A percentile compares a stretch with the other conserved stretches of the same genome.
Conservation (phyloP, 2,113 vertebrate genomes). For the Dascyllus trimaculatus region DNA sequence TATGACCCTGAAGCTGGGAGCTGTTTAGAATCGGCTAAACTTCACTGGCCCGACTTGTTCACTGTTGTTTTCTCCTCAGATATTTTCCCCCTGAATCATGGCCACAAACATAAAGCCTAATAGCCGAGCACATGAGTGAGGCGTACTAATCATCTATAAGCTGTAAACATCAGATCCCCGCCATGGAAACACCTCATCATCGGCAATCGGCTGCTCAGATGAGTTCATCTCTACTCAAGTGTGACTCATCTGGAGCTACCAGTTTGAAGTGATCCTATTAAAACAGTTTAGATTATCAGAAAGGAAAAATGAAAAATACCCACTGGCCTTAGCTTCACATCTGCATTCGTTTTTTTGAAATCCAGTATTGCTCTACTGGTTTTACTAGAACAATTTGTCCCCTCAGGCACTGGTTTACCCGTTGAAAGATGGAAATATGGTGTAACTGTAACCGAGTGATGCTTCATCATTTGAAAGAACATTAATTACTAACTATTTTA, state of each 20-base stretch:
- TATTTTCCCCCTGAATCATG: conserved; percentile 65
- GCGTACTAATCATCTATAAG: conserved; percentile 40
- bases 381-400: not conserved
- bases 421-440: no score
- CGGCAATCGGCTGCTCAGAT: no score
- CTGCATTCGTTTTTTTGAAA: not conserved
- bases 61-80: conserved; percentile 35
- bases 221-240: conserved; percentile 39
- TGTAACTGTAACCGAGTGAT: no score
- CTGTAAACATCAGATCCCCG: conserved; percentile 44
- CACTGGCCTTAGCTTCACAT: not conserved
- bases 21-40: conserved; percentile 9
- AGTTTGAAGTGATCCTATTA: conserved; percentile 8
- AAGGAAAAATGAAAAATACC: not conserved
- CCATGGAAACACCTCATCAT: conserved; percentile 62
- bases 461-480: no score
- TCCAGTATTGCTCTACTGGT: not conserved
- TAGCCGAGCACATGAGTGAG: conserved; percentile 23
- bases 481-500: no score
- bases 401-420: not conserved
- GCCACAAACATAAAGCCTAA: conserved; percentile 52
- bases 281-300: conserved; percentile 9
- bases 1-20: conserved; percentile 8
- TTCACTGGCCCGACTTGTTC: not conserved
- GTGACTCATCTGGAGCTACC: conserved; percentile 49